Conservation (phyloP, 2,888 invertebrate genomes). For the Julus scanicus region DNA sequence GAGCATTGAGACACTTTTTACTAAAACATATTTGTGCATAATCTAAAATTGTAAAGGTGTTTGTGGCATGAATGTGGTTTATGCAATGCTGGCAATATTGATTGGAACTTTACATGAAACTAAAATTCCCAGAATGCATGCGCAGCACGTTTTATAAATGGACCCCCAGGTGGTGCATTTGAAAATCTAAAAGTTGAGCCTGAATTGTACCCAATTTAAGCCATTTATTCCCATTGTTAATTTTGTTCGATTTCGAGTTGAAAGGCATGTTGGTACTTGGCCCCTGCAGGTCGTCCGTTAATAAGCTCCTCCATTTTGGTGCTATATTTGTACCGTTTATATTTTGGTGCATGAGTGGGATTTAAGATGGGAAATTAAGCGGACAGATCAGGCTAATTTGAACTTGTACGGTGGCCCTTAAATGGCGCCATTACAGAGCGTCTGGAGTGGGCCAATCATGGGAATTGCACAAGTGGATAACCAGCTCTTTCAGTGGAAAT, state of each 20-base stretch:
- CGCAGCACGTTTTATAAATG: neutral
- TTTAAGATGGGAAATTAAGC: conserved; percentile 23
- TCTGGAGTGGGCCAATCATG: conserved; percentile 28
- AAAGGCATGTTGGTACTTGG: conserved; percentile 8
- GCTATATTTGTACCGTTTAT: neutral
- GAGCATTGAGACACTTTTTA: too few relatives aligned
- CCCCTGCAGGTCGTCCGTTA: neutral
- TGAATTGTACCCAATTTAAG: neutral
- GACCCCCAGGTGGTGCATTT: neutral
- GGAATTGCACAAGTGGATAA: neutral
- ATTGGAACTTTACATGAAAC: neutral
- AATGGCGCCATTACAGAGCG: neutral
- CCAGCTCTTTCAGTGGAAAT: neutral
- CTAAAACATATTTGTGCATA: too few relatives aligned
- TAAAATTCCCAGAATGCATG: conserved; percentile 21
- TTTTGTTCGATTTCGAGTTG: neutral
- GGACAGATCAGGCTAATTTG: conserved; percentile 9
- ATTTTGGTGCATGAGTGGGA: neutral
- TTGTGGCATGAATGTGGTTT: too few relatives aligned
- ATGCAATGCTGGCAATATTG: neutral
- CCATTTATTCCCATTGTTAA: conserved; percentile 37
- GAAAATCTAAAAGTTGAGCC: neutral
- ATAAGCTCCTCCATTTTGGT: neutral
- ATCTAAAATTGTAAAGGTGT: too few relatives aligned
- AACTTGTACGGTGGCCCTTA: neutral